phyloP scores from a whole-genome alignment of 2,797 vertebrate genomes.

The Onychomys arenicola region DNA sequence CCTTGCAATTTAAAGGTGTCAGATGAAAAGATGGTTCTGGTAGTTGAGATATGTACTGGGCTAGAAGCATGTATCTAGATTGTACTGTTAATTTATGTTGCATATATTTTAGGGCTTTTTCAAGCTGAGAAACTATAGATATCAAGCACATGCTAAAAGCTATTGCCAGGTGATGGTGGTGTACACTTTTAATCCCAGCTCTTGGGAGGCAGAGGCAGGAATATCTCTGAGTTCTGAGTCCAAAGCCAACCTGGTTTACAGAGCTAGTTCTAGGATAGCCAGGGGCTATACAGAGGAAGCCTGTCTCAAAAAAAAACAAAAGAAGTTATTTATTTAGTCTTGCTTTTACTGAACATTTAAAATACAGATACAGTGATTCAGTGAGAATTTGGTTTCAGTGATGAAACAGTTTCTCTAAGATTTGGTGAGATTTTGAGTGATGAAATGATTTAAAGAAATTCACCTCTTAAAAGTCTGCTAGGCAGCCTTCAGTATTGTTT shows the following conservation, averaged over 20 bases:
- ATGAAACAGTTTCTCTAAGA: background rate
- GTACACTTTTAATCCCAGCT: background rate
- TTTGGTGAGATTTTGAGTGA: background rate
- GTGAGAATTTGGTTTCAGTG: background rate
- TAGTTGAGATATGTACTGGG: background rate
- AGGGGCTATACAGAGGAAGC: background rate
- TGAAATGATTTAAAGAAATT: background rate
- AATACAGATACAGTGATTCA: background rate
- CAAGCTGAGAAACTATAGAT: background rate
- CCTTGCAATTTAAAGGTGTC: background rate
- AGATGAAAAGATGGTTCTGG: background rate
- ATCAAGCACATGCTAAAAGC: background rate
- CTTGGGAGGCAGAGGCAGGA: background rate
- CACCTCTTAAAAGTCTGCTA: constrained; percentile 13
- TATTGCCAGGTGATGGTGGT: background rate
- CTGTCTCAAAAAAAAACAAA: background rate
- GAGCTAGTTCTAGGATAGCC: background rate
- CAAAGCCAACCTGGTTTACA: background rate
- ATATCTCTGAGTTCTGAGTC: background rate
- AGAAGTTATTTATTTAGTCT: background rate
- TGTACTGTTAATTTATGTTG: background rate
- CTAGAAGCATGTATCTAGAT: background rate
- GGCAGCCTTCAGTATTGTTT: background rate
- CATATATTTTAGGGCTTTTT: background rate
- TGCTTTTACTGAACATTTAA: constrained; percentile 49